Conservation (phyloP, 2,113 vertebrate species). For the Nycticryphes semicollaris region DNA sequence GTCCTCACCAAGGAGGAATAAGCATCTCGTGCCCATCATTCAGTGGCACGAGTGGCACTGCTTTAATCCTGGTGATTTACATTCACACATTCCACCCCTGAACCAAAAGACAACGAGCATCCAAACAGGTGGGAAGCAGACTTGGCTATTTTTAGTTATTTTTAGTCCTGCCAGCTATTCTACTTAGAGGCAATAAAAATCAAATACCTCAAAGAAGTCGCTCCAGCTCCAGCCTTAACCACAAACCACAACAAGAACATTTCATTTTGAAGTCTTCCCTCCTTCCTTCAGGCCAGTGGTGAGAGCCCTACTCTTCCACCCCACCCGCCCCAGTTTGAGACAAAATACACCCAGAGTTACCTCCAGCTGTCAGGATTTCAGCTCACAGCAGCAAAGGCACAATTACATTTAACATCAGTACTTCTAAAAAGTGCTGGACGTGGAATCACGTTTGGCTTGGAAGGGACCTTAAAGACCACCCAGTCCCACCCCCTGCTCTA, state of each 20-base stretch:
- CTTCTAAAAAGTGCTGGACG: background rate
- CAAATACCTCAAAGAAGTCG: background rate
- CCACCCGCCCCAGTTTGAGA: background rate
- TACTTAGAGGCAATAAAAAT: conserved; percentile 17
- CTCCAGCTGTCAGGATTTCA: background rate
- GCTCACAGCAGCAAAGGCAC: background rate
- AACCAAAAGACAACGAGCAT: background rate
- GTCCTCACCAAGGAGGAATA: background rate
- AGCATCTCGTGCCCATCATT: background rate
- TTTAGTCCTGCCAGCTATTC: conserved; percentile 11
- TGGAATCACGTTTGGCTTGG: background rate
- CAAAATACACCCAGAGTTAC: background rate
- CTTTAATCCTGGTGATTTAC: background rate
- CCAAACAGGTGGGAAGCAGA: conserved; percentile 59
- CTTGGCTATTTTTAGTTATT: conserved; percentile 48
- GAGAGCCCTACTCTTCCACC: background rate
- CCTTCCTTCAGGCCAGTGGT: background rate
- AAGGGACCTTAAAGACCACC: background rate
- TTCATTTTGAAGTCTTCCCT: background rate
- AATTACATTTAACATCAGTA: background rate
- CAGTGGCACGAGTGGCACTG: background rate
- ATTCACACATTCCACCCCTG: background rate
- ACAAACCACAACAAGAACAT: conserved; percentile 13
- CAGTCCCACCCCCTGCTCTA: background rate
- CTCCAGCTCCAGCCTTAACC: conserved; percentile 30